Base-by-base conservation (phyloP, 2,113 vertebrate species). In the Engystomops pustulosus region DNA sequence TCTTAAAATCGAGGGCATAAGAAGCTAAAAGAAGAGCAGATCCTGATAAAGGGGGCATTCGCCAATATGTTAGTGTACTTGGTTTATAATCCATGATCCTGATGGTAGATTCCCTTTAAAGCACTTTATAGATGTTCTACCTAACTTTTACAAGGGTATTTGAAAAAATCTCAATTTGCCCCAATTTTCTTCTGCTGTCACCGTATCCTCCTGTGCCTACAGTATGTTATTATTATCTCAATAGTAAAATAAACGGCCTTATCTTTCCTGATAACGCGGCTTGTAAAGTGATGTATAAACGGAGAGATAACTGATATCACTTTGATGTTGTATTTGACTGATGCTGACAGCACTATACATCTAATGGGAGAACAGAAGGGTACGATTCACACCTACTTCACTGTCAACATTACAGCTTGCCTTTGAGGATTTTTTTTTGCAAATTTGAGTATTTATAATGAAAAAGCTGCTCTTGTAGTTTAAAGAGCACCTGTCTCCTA, bases 241-340 rank as follows among this genome's bases (percentile, higher is more conserved):
- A 60, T 60, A 23, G 75, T 78, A 78, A 78, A 78, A 78, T 78
- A 78, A 78, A 78, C 75, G 34, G 6, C 51, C 41, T 78, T 78
- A 78, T 78, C 75, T 78, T 25, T 58, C 60, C n/a, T 58, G 75
- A 78, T 78, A 78, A 78, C 34, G 36, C 75, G 15, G 75, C 75
- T 78, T 78, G 75, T 78, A 78, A 78, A 78, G 75, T 41, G 51
- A 58, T 55, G 75, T 78, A 78, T 58, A 78, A 78, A 78, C 53
- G 15, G 75, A n/a, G 51, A 58, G 75, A 58, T 36, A 60, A 41
- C 75, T 58, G 75, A 78, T 78, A 78, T 58, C 51, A 78, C 75
- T 78, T 78, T 78, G 75, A 78, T 78, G 75, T 58, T 41, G 75
- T 78, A 36, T 78, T 78, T 78, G 75, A 78, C 75, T 41, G 49